Evolutionary conservation across 2,113 vertebrate species (phyloP).

Genomic region (Gobio gobio): DNA sequence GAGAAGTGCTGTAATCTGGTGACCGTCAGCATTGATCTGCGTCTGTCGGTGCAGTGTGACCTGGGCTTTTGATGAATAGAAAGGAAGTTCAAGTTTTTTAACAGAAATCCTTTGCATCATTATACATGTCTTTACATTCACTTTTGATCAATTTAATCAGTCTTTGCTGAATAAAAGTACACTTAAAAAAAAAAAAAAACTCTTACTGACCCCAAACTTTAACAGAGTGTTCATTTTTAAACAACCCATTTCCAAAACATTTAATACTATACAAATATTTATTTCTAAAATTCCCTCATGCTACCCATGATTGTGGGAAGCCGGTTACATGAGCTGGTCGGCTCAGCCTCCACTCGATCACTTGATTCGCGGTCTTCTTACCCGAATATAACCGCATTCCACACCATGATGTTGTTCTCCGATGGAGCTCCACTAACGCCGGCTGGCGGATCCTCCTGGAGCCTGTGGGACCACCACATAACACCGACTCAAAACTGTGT

Average conservation of each 20-base stretch:
- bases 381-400: conserved; percentile 98
- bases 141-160: neutral
- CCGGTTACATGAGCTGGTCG: neutral
- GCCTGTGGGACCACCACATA: conserved; percentile 68
- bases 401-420: conserved; percentile 98
- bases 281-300: neutral
- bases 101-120: neutral
- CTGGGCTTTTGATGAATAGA: neutral
- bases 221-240: neutral
- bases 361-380: conserved; percentile 66
- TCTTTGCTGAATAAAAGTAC: neutral
- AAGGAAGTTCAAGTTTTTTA: neutral
- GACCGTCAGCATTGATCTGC: too few species aligned
- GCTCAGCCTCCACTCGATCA: neutral
- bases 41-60: too few species aligned
- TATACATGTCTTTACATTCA: neutral
- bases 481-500: neutral
- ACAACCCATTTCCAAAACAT: neutral
- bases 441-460: conserved; percentile 96
- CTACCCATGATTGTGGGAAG: too few species aligned
- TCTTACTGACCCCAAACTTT: neutral
- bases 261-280: too few species aligned
- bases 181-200: too few species aligned
- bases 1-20: too few species aligned
- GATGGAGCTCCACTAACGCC: conserved; percentile 95